Conservation (phyloP, 2,113 vertebrate species). For the Petrocephalus zakoni region DNA sequence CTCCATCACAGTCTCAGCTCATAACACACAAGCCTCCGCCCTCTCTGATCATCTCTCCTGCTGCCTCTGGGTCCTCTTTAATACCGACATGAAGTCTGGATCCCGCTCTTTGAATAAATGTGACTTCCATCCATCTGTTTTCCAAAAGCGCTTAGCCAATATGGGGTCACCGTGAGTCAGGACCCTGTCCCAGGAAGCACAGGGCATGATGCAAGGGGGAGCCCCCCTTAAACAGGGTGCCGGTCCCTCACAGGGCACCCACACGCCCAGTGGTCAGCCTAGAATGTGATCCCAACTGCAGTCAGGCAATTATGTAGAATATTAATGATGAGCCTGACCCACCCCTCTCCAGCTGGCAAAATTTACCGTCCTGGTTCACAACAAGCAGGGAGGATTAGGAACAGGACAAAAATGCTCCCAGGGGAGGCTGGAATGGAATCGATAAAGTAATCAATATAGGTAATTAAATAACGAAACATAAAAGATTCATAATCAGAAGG, state of each 20-base stretch:
- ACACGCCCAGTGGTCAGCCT: not conserved
- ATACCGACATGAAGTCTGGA: slow-evolving; percentile 39
- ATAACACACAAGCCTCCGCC: slow-evolving; percentile 26
- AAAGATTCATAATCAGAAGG: not conserved
- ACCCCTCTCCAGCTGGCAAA: not conserved
- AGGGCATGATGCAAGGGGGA: not conserved
- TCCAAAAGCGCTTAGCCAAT: not conserved
- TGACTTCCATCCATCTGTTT: not conserved
- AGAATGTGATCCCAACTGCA: not conserved
- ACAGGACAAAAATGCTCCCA: not conserved
- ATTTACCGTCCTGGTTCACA: not conserved
- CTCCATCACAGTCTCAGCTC: slow-evolving; percentile 32
- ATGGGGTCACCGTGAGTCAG: not conserved
- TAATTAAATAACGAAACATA: not conserved
- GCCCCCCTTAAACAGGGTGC: not conserved
- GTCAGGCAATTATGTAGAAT: not conserved
- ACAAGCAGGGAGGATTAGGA: not conserved
- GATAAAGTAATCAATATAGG: not conserved
- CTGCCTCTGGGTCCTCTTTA: slow-evolving; percentile 45
- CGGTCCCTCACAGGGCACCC: not conserved
- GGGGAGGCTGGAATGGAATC: not conserved
- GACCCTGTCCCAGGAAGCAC: not conserved
- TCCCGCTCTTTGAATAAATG: not conserved
- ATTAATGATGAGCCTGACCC: not conserved
- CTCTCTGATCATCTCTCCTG: slow-evolving; percentile 45